phyloP scores from a whole-genome alignment of 2,797 vertebrate genomes.

The Hozukius guyotensis region DNA sequence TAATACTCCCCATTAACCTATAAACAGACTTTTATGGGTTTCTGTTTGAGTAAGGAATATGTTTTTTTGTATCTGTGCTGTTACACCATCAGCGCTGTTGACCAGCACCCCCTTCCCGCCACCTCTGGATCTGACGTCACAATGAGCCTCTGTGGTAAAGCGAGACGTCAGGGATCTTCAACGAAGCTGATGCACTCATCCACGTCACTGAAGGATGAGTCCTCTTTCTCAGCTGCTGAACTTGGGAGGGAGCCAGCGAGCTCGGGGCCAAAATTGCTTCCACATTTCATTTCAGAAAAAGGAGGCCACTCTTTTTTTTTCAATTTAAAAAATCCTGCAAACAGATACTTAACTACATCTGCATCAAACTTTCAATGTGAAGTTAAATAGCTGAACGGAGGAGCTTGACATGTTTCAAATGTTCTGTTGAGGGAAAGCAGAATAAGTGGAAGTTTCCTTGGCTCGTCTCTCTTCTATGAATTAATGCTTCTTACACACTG shows the following conservation, averaged over 20 bases:
- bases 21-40: neutral
- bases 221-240: constrained; percentile 70
- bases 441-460: constrained; percentile 1
- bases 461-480: neutral
- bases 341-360: constrained; percentile 8
- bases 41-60: neutral
- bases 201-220: constrained; percentile 53
- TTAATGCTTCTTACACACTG: neutral
- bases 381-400: neutral
- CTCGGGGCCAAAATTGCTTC: constrained; percentile 70
- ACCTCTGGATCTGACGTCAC: constrained; percentile 38
- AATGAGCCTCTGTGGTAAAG: constrained; percentile 37
- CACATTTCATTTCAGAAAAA: constrained; percentile 72
- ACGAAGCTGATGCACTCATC: constrained; percentile 33
- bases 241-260: constrained; percentile 54
- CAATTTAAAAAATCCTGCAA: neutral
- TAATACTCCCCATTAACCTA: neutral
- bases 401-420: constrained; percentile 1
- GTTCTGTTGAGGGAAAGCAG: neutral
- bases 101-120: neutral
- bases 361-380: neutral
- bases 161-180: constrained; percentile 50
- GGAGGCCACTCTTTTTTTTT: constrained; percentile 22
- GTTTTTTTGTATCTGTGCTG: neutral
- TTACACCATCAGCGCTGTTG: constrained; percentile 33